Evolutionary conservation across 2,797 vertebrate species (phyloP), one percentile per base, ranked within the genome.

Genomic region (Knipowitschia caucasica): DNA sequence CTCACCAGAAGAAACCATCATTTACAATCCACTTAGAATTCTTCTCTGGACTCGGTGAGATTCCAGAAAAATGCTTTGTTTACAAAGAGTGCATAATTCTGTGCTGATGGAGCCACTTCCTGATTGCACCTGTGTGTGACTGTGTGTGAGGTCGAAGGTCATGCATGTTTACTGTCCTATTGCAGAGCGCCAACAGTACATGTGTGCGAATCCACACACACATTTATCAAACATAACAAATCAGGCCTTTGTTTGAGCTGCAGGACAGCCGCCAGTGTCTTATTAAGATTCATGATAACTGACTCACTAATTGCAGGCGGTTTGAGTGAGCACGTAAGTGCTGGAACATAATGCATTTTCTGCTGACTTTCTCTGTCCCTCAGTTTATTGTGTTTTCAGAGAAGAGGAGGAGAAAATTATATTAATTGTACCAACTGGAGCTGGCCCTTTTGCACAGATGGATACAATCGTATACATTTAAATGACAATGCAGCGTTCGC

Each of bases 401-500:
- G 70, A 62, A 53, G 40, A 56, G 49, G 51, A 56, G 55, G 36
- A 53, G 68, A 83, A 81, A 85, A 84, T 82, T 58, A 70, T 73
- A 77, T 86, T 85, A 86, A 86, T 89, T 85, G 55, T 71, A 67
- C 63, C 33, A 69, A 69, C 64, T 57, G 68, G 66, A 59, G 65
- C 47, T 73, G 72, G 74, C 73, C 30, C 49, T 14, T 61, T 71
- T 84, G 72, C 75, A 80, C 7, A 21, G 59, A 77, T 67, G 68
- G 53, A 70, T 72, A 70, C 69, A 83, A 82, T 80, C 69, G 67
- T 62, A 18, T 63, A 83, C 59, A 88, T 89, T 84, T 87, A 58
- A 88, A 89, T 89, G 80, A 90, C 84, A 88, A 87, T 86, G 52
- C 68, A 62, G 20, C 79, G 82, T 80, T 78, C 82, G 78, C 80